A percentile compares a stretch with the other conserved stretches of the same genome.
Evolutionary conservation across 1,140 invertebrate species (phyloP).

Genomic region (Drosophila ananassae): DNA sequence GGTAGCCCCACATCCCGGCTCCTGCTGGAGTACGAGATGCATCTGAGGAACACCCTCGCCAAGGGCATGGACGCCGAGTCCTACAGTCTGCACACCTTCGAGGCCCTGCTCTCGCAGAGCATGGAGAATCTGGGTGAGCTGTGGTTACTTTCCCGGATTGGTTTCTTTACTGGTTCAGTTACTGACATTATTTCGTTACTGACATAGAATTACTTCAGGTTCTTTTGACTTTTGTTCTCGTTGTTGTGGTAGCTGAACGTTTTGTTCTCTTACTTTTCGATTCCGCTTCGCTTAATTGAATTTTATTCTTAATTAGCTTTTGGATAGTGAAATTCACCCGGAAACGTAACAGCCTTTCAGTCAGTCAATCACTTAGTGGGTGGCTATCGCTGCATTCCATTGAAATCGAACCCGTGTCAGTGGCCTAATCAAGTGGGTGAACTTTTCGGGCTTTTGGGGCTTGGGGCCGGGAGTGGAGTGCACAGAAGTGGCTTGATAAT

Average conservation of each 20-base stretch:
- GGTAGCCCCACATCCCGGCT: slow-evolving; percentile 94
- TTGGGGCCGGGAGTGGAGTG: slow-evolving; percentile 1
- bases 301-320: slow-evolving; percentile 53
- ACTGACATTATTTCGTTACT: neutral
- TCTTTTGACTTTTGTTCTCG: slow-evolving; percentile 29
- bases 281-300: slow-evolving; percentile 52
- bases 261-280: slow-evolving; percentile 20
- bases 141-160: neutral
- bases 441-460: neutral
- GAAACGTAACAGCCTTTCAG: slow-evolving; percentile 23
- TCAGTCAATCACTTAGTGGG: slow-evolving; percentile 7
- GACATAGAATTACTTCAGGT: slow-evolving; percentile 15
- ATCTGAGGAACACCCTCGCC: slow-evolving; percentile 95
- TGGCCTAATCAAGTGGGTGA: slow-evolving; percentile 56
- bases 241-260: slow-evolving; percentile 49
- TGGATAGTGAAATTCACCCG: slow-evolving; percentile 18
- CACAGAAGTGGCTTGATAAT: slow-evolving; percentile 50
- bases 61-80: slow-evolving; percentile 98
- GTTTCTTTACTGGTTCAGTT: slow-evolving; percentile 4
- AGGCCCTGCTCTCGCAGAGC: slow-evolving; percentile 95
- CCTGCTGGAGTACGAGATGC: slow-evolving; percentile 97
- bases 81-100: slow-evolving; percentile 96
- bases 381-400: neutral
- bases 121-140: slow-evolving; percentile 96
- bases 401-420: slow-evolving; percentile 62